Evolutionary conservation across 1,140 invertebrate genomes (phyloP).

Genomic region (Zaprionus tsacasi): DNA sequence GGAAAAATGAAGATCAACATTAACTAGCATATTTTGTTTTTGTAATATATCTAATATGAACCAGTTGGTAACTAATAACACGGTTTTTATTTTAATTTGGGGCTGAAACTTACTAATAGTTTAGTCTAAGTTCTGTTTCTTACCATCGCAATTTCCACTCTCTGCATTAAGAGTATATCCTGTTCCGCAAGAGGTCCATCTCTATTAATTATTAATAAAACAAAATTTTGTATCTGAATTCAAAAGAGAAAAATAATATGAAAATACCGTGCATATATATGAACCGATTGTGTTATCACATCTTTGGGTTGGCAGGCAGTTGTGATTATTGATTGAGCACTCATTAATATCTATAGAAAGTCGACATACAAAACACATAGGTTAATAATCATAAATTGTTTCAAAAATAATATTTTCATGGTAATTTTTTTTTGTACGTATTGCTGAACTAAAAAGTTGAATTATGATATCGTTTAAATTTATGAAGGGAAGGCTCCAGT

Average conservation of each 20-base stretch:
- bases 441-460: too few relatives aligned
- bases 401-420: not conserved
- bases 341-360: constrained; percentile 87
- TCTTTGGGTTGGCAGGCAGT: constrained; percentile 88
- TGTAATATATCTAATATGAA: too few relatives aligned
- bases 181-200: constrained; percentile 93
- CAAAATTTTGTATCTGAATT: not conserved
- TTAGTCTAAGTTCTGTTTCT: not conserved
- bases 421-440: too few relatives aligned
- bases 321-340: constrained; percentile 86
- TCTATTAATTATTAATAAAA: constrained; percentile 32
- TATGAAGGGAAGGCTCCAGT: too few relatives aligned
- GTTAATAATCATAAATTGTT: not conserved
- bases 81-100: too few relatives aligned
- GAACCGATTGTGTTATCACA: constrained; percentile 96
- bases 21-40: too few relatives aligned
- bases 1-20: too few relatives aligned
- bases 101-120: too few relatives aligned
- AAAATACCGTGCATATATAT: constrained; percentile 89
- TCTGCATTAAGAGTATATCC: constrained; percentile 97
- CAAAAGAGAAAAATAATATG: not conserved
- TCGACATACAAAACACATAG: constrained; percentile 2
- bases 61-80: too few relatives aligned
- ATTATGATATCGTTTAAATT: too few relatives aligned
- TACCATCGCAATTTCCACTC: constrained; percentile 94